A percentile compares a stretch with the other conserved stretches of the same genome.
These are phyloP conservation scores for Netelia inedita DNA, from an alignment of 2,888 invertebrate genomes.

Conservation along the genomic window DNA sequence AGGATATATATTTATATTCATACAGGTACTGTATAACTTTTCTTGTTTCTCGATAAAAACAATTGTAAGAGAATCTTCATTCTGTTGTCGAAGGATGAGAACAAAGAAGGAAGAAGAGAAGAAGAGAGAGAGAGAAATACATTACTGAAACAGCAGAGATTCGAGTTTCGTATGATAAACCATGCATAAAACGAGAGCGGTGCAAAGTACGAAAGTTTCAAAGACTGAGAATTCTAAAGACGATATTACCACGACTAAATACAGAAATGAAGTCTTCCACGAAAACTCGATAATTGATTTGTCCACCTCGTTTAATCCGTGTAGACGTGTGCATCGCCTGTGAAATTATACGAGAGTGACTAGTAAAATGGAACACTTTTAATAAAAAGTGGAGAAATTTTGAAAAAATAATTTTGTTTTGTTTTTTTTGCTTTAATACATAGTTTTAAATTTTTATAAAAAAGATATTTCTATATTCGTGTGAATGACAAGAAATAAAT, in stretches of 20 bases:
- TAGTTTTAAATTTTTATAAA: too few relatives aligned
- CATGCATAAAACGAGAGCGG: background rate
- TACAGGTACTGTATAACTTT: too few relatives aligned
- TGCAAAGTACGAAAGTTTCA: background rate
- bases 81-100: background rate
- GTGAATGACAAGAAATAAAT: background rate
- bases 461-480: too few relatives aligned
- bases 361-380: too few relatives aligned
- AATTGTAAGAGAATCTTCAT: background rate
- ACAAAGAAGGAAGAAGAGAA: constrained; percentile 43
- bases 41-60: background rate
- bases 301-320: constrained; percentile 5
- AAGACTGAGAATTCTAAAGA: background rate
- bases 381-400: too few relatives aligned
- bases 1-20: too few relatives aligned
- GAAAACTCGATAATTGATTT: constrained; percentile 27
- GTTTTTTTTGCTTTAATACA: too few relatives aligned
- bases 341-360: too few relatives aligned
- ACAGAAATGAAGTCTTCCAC: background rate
- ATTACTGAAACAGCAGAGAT: background rate
- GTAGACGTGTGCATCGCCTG: too few relatives aligned
- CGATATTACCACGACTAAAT: background rate
- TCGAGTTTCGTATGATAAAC: background rate
- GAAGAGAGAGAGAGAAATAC: constrained; percentile 22
- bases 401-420: too few relatives aligned